phyloP scores from a whole-genome alignment of 2,888 invertebrate genomes.

The Anarsia innoxiella region DNA sequence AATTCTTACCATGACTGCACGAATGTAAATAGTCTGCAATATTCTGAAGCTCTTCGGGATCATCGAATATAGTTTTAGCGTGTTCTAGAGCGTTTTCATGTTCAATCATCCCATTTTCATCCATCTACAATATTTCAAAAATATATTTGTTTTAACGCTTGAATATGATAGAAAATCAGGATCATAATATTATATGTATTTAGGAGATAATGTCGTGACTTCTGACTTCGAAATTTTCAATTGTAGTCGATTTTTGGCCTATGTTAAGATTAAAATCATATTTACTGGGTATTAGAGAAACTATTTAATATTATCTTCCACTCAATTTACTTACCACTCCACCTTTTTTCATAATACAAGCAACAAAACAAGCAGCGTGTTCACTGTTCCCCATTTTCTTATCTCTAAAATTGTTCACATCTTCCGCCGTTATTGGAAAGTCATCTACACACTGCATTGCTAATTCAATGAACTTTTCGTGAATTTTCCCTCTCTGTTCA shows the following conservation, averaged over 20 bases:
- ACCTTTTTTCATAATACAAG: constrained; percentile 47
- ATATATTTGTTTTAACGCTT: too few species aligned
- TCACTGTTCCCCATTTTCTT: constrained; percentile 39
- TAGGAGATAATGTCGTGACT: too few species aligned
- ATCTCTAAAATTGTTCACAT: constrained; percentile 36
- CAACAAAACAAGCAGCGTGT: constrained; percentile 52
- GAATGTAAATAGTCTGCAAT: constrained; percentile 51
- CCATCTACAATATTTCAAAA: constrained; percentile 53
- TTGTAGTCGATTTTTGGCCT: too few species aligned
- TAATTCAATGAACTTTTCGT: constrained; percentile 41
- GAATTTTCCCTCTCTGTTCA: constrained; percentile 46
- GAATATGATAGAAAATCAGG: too few species aligned
- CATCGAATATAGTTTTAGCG: constrained; percentile 44
- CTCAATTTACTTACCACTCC: constrained; percentile 57
- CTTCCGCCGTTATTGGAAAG: constrained; percentile 35
- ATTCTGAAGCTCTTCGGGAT: constrained; percentile 45
- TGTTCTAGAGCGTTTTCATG: constrained; percentile 46
- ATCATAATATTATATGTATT: too few species aligned
- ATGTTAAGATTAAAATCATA: too few species aligned
- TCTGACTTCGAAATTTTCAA: too few species aligned
- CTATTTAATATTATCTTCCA: too few species aligned
- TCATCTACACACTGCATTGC: constrained; percentile 45
- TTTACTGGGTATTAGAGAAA: too few species aligned
- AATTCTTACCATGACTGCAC: constrained; percentile 46
- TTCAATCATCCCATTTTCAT: constrained; percentile 45